Conservation (phyloP, 2,888 invertebrate genomes). For the Agrotis clavis region DNA sequence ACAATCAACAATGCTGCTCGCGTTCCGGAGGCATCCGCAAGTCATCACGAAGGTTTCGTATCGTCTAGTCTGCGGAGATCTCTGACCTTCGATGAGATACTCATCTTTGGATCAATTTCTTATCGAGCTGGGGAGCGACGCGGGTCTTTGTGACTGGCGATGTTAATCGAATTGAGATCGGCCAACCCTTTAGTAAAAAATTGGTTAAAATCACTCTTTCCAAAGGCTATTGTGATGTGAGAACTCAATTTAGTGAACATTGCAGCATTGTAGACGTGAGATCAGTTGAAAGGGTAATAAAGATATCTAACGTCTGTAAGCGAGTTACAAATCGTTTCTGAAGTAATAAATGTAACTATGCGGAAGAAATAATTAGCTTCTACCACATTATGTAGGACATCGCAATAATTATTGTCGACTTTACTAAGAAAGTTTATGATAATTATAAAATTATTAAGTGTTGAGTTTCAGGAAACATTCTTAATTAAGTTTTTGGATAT, state of each 20-base stretch:
- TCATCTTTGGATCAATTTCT: slow-evolving; percentile 49
- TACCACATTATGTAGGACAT: slow-evolving; percentile 18
- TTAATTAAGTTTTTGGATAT: slow-evolving; percentile 15
- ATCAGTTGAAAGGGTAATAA: slow-evolving; percentile 83
- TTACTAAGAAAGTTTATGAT: slow-evolving; percentile 28
- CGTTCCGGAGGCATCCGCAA: slow-evolving; percentile 89
- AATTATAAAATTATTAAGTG: slow-evolving; percentile 19
- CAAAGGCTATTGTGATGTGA: slow-evolving; percentile 88
- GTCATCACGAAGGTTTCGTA: slow-evolving; percentile 85
- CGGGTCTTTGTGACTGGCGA: slow-evolving; percentile 77
- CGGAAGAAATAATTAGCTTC: slow-evolving; percentile 48
- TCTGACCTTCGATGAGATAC: slow-evolving; percentile 75
- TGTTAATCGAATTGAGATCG: slow-evolving; percentile 90
- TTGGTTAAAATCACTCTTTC: slow-evolving; percentile 87
- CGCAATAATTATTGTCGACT: slow-evolving; percentile 29
- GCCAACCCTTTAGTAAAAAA: slow-evolving; percentile 90
- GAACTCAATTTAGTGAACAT: slow-evolving; percentile 89
- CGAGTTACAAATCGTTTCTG: slow-evolving; percentile 61
- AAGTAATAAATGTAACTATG: slow-evolving; percentile 58
- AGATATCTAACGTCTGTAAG: slow-evolving; percentile 78
- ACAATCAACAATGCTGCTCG: slow-evolving; percentile 91
- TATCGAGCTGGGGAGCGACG: slow-evolving; percentile 56
- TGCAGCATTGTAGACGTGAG: slow-evolving; percentile 79
- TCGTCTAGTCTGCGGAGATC: slow-evolving; percentile 76
- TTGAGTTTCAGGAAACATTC: slow-evolving; percentile 30